Conservation (phyloP, 2,888 invertebrate species). For the Andricus quercusramuli region DNA sequence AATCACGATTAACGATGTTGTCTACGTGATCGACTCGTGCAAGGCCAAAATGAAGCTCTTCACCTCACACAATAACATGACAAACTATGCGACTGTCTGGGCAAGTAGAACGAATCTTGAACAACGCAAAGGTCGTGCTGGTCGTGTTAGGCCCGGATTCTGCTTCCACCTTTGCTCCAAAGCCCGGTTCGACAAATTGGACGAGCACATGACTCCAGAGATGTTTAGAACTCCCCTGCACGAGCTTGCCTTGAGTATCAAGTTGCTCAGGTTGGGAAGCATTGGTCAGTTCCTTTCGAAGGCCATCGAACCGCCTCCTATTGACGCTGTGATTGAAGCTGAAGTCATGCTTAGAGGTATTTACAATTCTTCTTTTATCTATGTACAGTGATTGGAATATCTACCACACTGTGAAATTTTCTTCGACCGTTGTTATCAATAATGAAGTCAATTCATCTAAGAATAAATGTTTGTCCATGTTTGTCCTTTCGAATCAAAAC, state of each 20-base stretch:
- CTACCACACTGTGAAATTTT: too few relatives aligned
- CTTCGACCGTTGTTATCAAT: too few relatives aligned
- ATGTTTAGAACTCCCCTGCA: conserved; percentile 98
- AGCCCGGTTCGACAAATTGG: conserved; percentile 86
- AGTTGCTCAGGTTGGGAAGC: conserved; percentile 92
- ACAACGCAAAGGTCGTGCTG: conserved; percentile 94
- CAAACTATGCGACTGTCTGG: conserved; percentile 98
- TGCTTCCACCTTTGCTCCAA: conserved; percentile 95
- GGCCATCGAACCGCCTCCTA: conserved; percentile 96
- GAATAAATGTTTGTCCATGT: too few relatives aligned
- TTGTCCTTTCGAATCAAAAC: too few relatives aligned
- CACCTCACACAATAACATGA: conserved; percentile 99
- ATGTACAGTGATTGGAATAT: too few relatives aligned
- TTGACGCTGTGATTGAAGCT: conserved; percentile 98
- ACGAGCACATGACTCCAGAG: conserved; percentile 96
- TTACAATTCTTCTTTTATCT: too few relatives aligned
- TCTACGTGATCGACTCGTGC: conserved; percentile 98
- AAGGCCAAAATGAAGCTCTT: conserved; percentile 98
- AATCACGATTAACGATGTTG: conserved; percentile 98
- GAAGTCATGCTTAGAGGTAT: conserved; percentile 86
- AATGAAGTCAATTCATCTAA: too few relatives aligned
- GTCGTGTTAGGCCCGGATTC: conserved; percentile 95
- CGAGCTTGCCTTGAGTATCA: conserved; percentile 94
- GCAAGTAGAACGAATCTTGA: conserved; percentile 96
- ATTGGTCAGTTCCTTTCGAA: conserved; percentile 97